Evolutionary conservation across 2,113 vertebrate species (phyloP), one percentile per base, ranked within the genome.

Genomic region (Corynorhinus townsendii): DNA sequence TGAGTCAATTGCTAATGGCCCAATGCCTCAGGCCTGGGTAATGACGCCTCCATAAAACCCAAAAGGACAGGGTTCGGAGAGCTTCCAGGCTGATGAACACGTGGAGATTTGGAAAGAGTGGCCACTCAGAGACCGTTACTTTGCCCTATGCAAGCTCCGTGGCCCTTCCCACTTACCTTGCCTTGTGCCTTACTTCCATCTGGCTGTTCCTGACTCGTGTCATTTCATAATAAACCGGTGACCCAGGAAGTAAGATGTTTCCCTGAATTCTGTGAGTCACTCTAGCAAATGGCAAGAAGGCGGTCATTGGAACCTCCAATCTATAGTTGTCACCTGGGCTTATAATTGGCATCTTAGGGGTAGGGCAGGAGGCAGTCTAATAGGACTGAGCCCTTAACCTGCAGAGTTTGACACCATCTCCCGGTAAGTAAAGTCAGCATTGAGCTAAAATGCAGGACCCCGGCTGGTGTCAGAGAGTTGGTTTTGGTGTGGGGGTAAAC

Each of bases 331-430:
- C 56, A 28, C 59, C 10, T 62, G 26, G 26, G 26, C 26, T 62
- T 62, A 20, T 12, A 62, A 0, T 14, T 66, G 19, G 30, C 47
- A n/a, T 45, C 28, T 11, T 22, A 73, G 69, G 38, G 64, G 28
- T 0, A 0, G n/a, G 81, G 3, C 2, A 3, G 3, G 14, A 20
- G 16, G 1, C 15, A 4, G 7, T 8, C 12, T 88, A 17, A 1
- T 1, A 45, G 35, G 54, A 33, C 45, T 14, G 45, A 68, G 72
- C 28, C 71, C 9, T 35, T 54, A 47, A 54, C 35, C 20, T 26
- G 3, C 12, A 24, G 69, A 43, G 15, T 56, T 59, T 22, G 22
- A 38, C 17, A 0, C 85, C 1, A 0, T 66, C 22, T 45, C 68
- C 56, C 1, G 1, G 38, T 69, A 14, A n/a, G 12, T 16, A 11